Base-by-base conservation (phyloP, 2,888 invertebrate species). In the Gymnoscelis rufifasciata region DNA sequence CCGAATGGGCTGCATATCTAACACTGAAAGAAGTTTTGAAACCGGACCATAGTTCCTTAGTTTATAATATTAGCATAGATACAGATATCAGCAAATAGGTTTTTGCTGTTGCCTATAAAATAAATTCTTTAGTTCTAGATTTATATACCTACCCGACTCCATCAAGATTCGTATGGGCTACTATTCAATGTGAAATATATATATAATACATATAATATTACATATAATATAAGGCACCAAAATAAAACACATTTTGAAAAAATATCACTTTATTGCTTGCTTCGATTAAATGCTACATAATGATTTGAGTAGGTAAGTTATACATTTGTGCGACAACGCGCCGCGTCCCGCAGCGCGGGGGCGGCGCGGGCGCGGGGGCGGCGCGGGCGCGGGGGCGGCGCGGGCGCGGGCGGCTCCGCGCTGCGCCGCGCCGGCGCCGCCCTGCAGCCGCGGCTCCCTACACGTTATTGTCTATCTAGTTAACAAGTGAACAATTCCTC, bases 251-350 rank as follows among this genome's bases (percentile, higher is more conserved):
- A 19, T 7, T 7, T 6, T 10, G 33, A 33, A 46, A 78, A 78
- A 78, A 78, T 78, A 78, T 70, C 72, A 72, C 71, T 76, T 78
- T 78, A 78, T 76, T 78, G 66, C 67, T 71, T 69, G 56, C 60
- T 64, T 47, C 59, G 5, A 47, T 66, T 64, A 63, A 54, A 56
- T 59, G 55, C 58, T 60, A 62, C 15, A 57, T 45, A 43, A 47
- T 43, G 48, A 38, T 47, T 39, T 28, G 29, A 55, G 31, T 54
- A 50, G 10, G 10, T 27, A 26, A 26, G 26, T 7, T 26, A 8
- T 26, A 31, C 13, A 19, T 19, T 19, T 31, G 41, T 47, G 37
- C 52, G 52, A 51, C 51, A 52, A 45, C 38, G 31, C 38, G 27
- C 40, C 38, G 39, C 29, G 46, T 38, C 33, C 11, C 24, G 14